These are phyloP conservation scores for Pogoniulus pusillus DNA, from an alignment of 2,797 vertebrate genomes.

Conservation along the genomic window DNA sequence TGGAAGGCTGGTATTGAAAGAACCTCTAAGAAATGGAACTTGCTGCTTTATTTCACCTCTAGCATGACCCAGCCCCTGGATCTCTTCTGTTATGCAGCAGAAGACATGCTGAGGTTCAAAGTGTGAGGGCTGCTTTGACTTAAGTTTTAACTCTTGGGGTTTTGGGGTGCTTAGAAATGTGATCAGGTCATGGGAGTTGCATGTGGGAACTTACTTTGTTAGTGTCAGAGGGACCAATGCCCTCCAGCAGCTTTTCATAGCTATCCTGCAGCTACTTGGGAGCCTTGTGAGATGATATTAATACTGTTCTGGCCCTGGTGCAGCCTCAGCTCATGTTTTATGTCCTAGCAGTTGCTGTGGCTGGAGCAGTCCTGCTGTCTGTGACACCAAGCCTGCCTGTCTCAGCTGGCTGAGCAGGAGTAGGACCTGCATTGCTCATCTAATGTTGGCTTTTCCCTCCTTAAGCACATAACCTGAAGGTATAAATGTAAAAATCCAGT, in stretches of 20 bases:
- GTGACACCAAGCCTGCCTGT: not conserved
- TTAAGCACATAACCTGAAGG: not conserved
- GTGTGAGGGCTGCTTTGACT: not conserved
- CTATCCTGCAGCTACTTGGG: not conserved
- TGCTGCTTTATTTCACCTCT: not conserved
- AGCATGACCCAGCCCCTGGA: not conserved
- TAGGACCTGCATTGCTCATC: not conserved
- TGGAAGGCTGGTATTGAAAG: not conserved
- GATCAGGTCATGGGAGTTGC: not conserved
- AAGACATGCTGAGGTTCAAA: not conserved
- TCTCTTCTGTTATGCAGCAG: not conserved
- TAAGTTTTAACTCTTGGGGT: not conserved
- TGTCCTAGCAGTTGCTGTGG: not conserved
- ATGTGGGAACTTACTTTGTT: not conserved
- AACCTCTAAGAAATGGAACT: not conserved
- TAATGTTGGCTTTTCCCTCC: rapidly evolving
- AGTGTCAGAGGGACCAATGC: not conserved
- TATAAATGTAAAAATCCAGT: not conserved
- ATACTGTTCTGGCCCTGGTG: not conserved
- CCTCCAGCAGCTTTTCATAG: no score
- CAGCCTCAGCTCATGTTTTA: not conserved
- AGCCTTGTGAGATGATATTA: not conserved
- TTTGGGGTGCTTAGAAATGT: not conserved
- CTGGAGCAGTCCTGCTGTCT: not conserved
- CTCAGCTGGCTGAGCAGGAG: not conserved